Conservation (phyloP, 2,113 vertebrate genomes). For the Ramphastos sulfuratus region DNA sequence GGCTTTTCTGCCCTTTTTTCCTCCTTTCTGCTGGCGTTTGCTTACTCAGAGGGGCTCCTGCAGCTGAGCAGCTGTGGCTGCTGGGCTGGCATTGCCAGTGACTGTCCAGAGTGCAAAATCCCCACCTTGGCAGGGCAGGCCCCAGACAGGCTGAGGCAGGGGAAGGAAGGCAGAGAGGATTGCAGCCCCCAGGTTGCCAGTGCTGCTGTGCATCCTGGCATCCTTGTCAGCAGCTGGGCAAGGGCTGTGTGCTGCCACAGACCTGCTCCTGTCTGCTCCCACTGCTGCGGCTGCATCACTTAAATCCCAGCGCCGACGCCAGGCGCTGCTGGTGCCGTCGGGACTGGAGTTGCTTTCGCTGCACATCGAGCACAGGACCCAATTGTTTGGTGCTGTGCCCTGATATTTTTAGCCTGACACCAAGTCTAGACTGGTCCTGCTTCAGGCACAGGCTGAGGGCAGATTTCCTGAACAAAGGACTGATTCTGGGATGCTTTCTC, state of each 20-base stretch:
- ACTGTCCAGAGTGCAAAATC: not conserved
- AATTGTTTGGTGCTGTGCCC: not conserved
- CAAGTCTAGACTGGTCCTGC: not conserved
- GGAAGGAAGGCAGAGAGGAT: not conserved
- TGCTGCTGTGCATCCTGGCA: accelerated
- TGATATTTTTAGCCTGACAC: not conserved
- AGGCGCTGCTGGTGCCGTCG: accelerated
- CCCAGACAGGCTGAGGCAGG: no score
- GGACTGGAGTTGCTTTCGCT: not conserved
- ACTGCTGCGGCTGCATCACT: not conserved
- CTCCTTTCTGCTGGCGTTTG: not conserved
- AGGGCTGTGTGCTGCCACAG: not conserved
- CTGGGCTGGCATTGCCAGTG: not conserved
- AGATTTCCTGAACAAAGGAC: not conserved
- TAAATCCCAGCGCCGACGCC: not conserved
- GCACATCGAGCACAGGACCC: not conserved
- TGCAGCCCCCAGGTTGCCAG: accelerated
- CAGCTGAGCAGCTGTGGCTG: not conserved
- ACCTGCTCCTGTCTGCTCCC: accelerated
- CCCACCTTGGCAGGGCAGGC: not conserved
- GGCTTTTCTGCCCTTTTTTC: not conserved
- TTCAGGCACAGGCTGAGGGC: not conserved
- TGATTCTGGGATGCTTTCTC: not conserved
- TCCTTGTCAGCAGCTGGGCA: accelerated
- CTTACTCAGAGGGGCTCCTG: not conserved